phyloP scores from a whole-genome alignment of 2,888 invertebrate genomes.

The Schizotus pectinicornis region DNA sequence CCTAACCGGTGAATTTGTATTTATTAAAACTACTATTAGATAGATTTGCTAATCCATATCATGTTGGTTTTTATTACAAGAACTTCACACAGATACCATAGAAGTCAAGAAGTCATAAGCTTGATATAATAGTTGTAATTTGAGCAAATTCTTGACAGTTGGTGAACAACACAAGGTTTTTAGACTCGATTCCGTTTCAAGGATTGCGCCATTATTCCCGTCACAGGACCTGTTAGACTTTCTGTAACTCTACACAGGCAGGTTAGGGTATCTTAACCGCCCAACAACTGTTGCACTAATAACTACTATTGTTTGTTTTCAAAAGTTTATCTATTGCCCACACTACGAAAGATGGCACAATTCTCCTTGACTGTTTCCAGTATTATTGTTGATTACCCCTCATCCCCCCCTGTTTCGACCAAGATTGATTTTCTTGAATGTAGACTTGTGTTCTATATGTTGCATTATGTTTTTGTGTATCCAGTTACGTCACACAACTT shows the following conservation, averaged over 20 bases:
- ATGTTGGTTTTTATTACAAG: constrained; percentile 18
- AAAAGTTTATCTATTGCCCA: too few species aligned
- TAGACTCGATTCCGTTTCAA: neutral
- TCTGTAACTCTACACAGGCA: neutral
- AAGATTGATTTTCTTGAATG: constrained; percentile 18
- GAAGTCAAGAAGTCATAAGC: constrained; percentile 21
- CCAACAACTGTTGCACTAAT: neutral
- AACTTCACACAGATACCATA: constrained; percentile 16
- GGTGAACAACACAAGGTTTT: neutral
- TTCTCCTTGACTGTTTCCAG: constrained; percentile 8
- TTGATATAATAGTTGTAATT: constrained; percentile 2
- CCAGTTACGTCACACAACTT: constrained; percentile 35
- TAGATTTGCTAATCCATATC: constrained; percentile 27
- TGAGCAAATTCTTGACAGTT: neutral
- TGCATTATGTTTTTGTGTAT: constrained; percentile 37
- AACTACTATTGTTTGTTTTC: neutral
- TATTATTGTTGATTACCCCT: neutral
- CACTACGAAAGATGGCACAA: constrained; percentile 14
- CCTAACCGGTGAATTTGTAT: constrained; percentile 21
- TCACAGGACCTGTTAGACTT: neutral
- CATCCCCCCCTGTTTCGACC: constrained; percentile 7
- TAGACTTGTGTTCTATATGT: constrained; percentile 32
- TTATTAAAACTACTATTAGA: constrained; percentile 19
- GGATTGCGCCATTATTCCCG: constrained; percentile 7
- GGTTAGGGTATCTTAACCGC: neutral